Base-by-base conservation (phyloP, 2,113 vertebrate species). In the Microcebus griseorufus region DNA sequence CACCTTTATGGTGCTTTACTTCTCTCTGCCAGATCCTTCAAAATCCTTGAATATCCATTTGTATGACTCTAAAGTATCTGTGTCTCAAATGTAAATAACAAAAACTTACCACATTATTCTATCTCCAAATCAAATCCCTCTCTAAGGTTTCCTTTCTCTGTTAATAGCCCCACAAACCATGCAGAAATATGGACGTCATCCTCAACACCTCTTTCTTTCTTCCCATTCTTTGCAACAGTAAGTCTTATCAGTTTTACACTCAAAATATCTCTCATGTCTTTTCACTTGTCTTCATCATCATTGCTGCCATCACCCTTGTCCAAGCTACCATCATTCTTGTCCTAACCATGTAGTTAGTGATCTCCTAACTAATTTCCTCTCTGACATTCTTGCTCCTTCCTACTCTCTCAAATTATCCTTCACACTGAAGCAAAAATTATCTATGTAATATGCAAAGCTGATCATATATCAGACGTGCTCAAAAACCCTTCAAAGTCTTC, bases 11-110 rank as follows among this genome's bases (percentile, higher is more conserved):
- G 65, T 78, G 22, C 67, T 95, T 96, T 83, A 81, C 69, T 51
- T 97, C 95, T 94, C 32, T 45, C 67, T 96, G 72, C 93, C 84
- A 84, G 39, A 80, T 96, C 53, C n/a, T 70, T 97, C 65, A 55
- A 88, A 42, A 73, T 96, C 16, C 51, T 51, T 78, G 32, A 32
- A 13, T 42, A 12, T 3, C 4, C 6, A 73, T 25, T 20, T 62
- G 25, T 22, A 18, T 69, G 20, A 86, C 4, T 88, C 51, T 55
- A 69, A 82, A 65, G 7, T 67, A n/a, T 12, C 8, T 27, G 18
- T 42, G 39, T 22, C 25, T 79, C 22, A 72, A 82, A 55, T 67
- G 32, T 16, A 78, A 32, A 22, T 25, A 87, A 76, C 29, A 20
- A 42, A 80, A 73, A 29, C 1, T 76, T 42, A 55, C 58, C 65